Evolutionary conservation across 1,140 invertebrate species (phyloP).

Genomic region (Schlechtendalia chinensis): DNA sequence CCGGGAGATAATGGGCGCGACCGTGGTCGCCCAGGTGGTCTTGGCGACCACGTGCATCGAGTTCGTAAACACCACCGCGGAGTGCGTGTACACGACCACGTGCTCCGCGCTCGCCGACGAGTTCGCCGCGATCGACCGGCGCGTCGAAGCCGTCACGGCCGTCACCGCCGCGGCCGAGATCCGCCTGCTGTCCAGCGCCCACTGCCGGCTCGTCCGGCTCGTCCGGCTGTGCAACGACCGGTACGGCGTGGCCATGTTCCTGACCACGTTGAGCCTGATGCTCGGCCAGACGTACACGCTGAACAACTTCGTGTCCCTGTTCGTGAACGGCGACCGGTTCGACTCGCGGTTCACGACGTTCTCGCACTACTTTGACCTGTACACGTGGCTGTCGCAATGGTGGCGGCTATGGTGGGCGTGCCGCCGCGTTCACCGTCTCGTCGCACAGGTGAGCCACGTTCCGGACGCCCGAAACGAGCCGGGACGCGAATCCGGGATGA

Average conservation of each 20-base stretch:
- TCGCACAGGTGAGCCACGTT: not conserved
- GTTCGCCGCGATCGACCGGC: not conserved
- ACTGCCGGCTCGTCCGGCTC: not conserved
- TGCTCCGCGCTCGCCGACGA: not conserved
- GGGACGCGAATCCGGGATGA: too few species aligned
- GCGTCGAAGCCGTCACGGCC: too few species aligned
- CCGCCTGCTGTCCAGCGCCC: not conserved
- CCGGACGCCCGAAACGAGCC: too few species aligned
- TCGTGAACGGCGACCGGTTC: not conserved
- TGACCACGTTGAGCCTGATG: not conserved
- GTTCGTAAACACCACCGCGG: not conserved
- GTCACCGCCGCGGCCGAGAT: not conserved
- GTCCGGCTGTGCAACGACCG: conserved; percentile 18
- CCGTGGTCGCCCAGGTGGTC: not conserved
- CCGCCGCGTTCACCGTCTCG: not conserved
- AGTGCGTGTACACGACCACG: not conserved
- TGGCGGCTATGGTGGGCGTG: conserved; percentile 1
- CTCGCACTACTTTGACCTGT: too few species aligned
- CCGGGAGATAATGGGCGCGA: not conserved
- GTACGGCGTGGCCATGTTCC: not conserved
- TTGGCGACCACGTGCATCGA: not conserved
- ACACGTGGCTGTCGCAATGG: not conserved
- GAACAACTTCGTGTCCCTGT: not conserved
- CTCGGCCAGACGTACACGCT: not conserved
- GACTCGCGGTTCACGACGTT: not conserved